Evolutionary conservation across 2,888 invertebrate species (phyloP), one percentile per base, ranked within the genome.

Genomic region (Graphium colonna): DNA sequence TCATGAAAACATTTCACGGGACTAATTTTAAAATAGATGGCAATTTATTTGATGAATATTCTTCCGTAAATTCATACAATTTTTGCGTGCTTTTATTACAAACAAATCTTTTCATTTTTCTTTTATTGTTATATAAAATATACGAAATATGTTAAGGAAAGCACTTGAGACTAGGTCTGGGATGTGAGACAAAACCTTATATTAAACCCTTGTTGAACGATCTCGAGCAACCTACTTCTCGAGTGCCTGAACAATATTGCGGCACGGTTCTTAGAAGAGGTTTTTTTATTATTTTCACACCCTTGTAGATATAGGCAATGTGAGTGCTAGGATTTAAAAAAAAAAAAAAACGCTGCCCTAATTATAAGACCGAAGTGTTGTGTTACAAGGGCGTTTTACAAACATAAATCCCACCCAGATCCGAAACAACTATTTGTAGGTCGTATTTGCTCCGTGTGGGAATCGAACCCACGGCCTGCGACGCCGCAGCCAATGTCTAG

Each of bases 151-250:
- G 12, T 36, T 36, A 7, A 26, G 26, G 43, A 1, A 1, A 28
- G 21, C 13, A 28, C 26, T 26, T n/a, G 12, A 28, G n/a, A 12
- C 2, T 26, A 3, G n/a, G 17, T 1, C 12, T 36, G 36, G 12
- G 36, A 12, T 36, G 12, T 28, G 31, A 26, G 42, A 15, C 42
- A 13, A 26, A n/a, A 13, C 15, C 21, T 44, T 16, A 43, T 16
- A 44, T 44, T 31, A 7, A 31, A 16, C 31, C 1, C 44, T 44
- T 10, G 9, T 33, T 31, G 3, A 10, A 33, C 31, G 13, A 33
- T 31, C 31, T 31, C 8, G 16, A 31, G 31, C 28, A 31, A 44
- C 44, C 44, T 15, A 44, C 44, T 31, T 44, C 31, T 13, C 9
- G 16, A 33, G 31, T 15, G 36, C 12, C 31, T 31, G 31, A 31